Percentiles rank a stretch among this genome's conserved stretches.
Evolutionary conservation across 2,113 vertebrate genomes (phyloP).

Genomic region (Carassius auratus): DNA sequence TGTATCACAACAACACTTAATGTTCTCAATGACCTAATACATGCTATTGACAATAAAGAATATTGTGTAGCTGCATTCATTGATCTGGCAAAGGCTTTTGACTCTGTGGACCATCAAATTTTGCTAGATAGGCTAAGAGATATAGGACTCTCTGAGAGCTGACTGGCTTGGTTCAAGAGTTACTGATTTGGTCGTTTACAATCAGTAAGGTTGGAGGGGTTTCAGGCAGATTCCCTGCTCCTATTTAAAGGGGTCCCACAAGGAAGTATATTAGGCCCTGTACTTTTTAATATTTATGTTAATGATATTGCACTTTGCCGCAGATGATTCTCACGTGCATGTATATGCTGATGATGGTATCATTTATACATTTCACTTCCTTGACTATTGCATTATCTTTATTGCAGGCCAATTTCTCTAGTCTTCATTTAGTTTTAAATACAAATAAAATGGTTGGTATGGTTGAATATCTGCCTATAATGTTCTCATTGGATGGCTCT

Average conservation of each 20-base stretch:
- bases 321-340: background rate
- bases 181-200: background rate
- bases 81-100: background rate
- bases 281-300: background rate
- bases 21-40: too few relatives aligned
- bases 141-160: background rate
- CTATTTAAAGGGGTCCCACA: background rate
- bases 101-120: background rate
- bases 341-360: background rate
- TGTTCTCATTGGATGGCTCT: too few relatives aligned
- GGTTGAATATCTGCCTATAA: too few relatives aligned
- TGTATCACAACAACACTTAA: conserved; percentile 43
- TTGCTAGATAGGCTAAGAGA: background rate
- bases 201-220: background rate
- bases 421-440: too few relatives aligned
- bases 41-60: too few relatives aligned
- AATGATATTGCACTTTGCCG: background rate
- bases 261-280: background rate
- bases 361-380: too few relatives aligned
- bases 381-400: too few relatives aligned
- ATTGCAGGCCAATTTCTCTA: too few relatives aligned
- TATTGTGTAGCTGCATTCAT: too few relatives aligned
- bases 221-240: background rate
- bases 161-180: background rate
- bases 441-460: too few relatives aligned